Conservation (phyloP, 2,797 vertebrate genomes). For the Siniperca undulata region DNA sequence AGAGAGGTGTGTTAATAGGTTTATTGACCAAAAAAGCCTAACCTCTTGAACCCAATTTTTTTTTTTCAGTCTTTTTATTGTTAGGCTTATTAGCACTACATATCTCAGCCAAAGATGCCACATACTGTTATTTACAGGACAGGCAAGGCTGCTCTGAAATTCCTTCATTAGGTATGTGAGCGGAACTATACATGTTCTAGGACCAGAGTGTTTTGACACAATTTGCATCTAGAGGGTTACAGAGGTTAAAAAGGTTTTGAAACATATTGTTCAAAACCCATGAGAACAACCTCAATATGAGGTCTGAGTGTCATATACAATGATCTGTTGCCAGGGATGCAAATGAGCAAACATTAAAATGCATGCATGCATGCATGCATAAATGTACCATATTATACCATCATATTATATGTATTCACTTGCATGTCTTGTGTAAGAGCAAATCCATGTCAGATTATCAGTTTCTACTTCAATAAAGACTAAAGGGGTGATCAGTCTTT, state of each 20-base stretch:
- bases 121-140: background rate
- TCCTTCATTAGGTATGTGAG: background rate
- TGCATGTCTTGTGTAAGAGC: background rate
- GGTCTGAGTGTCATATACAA: background rate
- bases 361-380: too few relatives aligned
- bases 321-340: background rate
- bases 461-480: background rate
- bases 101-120: background rate
- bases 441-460: background rate
- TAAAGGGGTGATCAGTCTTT: background rate
- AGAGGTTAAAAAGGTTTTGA: background rate
- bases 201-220: background rate
- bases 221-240: background rate
- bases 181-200: background rate
- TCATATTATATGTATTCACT: background rate
- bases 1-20: background rate
- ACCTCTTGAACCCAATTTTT: background rate
- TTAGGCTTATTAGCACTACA: background rate
- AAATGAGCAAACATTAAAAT: background rate
- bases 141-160: background rate
- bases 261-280: background rate
- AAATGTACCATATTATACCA: background rate
- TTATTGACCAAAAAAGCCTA: background rate
- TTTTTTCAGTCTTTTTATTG: slow-evolving; percentile 6
- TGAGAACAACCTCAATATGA: background rate